Base-by-base conservation (phyloP, 2,888 invertebrate species). In the Lithophane ornitopus region DNA sequence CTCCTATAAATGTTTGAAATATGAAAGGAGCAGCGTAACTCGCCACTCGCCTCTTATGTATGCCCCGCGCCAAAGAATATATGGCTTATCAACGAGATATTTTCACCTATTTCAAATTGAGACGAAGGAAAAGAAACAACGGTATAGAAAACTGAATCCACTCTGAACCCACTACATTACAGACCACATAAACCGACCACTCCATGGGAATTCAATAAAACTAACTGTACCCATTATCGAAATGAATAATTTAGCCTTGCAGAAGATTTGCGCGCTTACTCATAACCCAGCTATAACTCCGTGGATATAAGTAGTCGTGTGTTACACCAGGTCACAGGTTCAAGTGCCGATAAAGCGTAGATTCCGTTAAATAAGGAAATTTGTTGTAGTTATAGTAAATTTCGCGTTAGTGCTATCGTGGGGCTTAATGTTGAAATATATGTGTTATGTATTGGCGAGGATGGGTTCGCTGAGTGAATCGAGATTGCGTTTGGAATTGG, bases 221-320 rank as follows among this genome's bases (percentile, higher is more conserved):
- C 90, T 92, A 94, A 95, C 94, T 92, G 94, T 87, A 80, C 58
- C 87, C 81, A 93, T 94, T 94, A 94, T 94, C 93, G 91, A 91
- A 93, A 93, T 94, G 93, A 94, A 94, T 94, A 94, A 94, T 93
- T 94, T 92, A 92, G 90, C 90, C 52, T 22, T 70, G 82, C 66
- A 82, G 85, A 86, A 92, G 92, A 93, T 92, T 91, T 91, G 92
- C 90, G 90, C 92, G 87, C 91, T 93, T 92, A 92, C 91, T 94
- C 93, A 93, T 91, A 90, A 88, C 89, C 82, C 81, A 84, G 90
- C 90, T 91, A 93, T 93, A 94, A 93, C 91, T 94, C 88, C 85
- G 89, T 70, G 74, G 77, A 74, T 86, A 86, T 86, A 85, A 85
- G 89, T 86, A 85, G 86, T 85, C 82, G 80, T 88, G 89, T 87